phyloP scores from a whole-genome alignment of 1,140 invertebrate species.

The Cydia fagiglandana region DNA sequence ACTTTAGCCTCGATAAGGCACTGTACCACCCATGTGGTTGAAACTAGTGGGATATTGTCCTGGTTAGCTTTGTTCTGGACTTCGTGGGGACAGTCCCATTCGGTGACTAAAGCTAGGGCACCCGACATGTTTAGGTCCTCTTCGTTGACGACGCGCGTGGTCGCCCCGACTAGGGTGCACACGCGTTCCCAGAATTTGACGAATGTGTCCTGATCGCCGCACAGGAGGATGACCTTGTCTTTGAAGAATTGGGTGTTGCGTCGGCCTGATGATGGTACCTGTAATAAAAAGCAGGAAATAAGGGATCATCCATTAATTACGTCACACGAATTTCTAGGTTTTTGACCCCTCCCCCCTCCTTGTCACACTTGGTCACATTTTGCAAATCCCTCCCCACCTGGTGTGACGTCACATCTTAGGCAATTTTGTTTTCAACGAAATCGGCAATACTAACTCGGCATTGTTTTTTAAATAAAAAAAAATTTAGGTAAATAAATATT shows the following conservation, averaged over 20 bases:
- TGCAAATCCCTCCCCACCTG: too few species aligned
- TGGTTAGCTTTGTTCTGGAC: constrained; percentile 77
- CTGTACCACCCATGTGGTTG: constrained; percentile 81
- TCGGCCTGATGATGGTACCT: constrained; percentile 68
- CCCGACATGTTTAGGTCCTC: constrained; percentile 75
- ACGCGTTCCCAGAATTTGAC: constrained; percentile 80
- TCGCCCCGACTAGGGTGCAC: constrained; percentile 80
- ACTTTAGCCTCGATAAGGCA: constrained; percentile 80
- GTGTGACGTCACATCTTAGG: too few species aligned
- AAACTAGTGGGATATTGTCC: constrained; percentile 79
- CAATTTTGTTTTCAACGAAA: too few species aligned
- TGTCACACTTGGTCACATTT: too few species aligned
- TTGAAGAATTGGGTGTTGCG: constrained; percentile 76
- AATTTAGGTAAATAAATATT: too few species aligned
- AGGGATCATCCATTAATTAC: too few species aligned
- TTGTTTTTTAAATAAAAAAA: too few species aligned
- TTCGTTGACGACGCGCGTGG: constrained; percentile 71
- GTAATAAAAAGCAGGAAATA: constrained; percentile 38
- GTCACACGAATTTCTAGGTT: too few species aligned
- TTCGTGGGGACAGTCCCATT: constrained; percentile 79
- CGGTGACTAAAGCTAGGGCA: constrained; percentile 77
- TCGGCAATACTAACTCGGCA: too few species aligned
- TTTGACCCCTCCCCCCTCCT: too few species aligned
- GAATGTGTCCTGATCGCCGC: constrained; percentile 75
- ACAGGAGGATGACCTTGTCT: constrained; percentile 76